These are phyloP conservation scores for Caranx melampygus DNA, from an alignment of 2,113 vertebrate genomes.

Conservation along the genomic window DNA sequence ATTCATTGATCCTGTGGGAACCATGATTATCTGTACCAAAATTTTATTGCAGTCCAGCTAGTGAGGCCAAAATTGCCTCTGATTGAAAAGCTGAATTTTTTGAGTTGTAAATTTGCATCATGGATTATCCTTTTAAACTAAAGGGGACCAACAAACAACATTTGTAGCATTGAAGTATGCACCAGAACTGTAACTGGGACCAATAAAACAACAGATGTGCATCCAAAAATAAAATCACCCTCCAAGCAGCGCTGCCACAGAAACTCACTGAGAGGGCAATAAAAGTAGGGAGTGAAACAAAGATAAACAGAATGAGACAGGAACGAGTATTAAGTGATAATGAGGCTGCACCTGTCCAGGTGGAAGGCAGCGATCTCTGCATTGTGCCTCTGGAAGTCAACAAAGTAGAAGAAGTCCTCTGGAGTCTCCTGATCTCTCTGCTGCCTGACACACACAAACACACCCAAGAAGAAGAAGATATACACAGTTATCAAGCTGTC, in stretches of 20 bases:
- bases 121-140: conserved; percentile 6
- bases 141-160: background rate
- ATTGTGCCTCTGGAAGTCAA: conserved; percentile 97
- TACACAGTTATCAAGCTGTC: conserved; percentile 17
- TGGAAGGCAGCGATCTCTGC: conserved; percentile 98
- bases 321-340: background rate
- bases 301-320: background rate
- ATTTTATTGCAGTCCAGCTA: no score
- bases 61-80: background rate
- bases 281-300: conserved; percentile 1
- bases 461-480: conserved; percentile 9
- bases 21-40: no score
- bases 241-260: background rate
- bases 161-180: conserved; percentile 8
- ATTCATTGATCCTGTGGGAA: no score
- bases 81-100: background rate
- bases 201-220: conserved; percentile 51
- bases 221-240: conserved; percentile 20
- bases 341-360: conserved; percentile 90
- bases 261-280: conserved; percentile 14
- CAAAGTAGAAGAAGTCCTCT: conserved; percentile 93
- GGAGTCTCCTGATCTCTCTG: conserved; percentile 92
- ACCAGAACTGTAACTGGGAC: conserved; percentile 8
- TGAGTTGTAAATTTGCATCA: conserved; percentile 5
- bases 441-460: conserved; percentile 85